Evolutionary conservation across 2,113 vertebrate genomes (phyloP).

Genomic region (Pithys albifrons): DNA sequence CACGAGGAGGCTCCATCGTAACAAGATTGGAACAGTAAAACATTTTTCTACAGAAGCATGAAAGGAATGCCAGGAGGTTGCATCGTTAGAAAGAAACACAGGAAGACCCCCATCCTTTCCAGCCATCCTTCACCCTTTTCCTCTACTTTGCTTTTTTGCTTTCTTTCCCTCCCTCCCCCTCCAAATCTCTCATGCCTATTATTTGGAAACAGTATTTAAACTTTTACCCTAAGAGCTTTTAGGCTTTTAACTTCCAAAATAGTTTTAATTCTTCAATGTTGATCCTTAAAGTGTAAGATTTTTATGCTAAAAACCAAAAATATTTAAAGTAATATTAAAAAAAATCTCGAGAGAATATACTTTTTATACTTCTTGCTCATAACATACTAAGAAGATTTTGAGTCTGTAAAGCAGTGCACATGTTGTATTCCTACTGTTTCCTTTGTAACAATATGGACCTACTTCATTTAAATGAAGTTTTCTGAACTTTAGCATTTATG

Average conservation of each 20-base stretch:
- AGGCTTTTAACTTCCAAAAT: neutral
- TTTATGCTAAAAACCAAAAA: neutral
- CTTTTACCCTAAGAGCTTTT: neutral
- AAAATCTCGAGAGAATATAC: neutral
- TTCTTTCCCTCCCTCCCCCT: neutral
- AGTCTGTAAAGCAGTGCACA: neutral
- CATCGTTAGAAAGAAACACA: neutral
- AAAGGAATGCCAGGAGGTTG: neutral
- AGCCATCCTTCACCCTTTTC: neutral
- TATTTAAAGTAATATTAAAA: neutral
- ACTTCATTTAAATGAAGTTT: neutral
- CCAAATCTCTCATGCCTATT: neutral
- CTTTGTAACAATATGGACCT: neutral
- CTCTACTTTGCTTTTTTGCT: neutral
- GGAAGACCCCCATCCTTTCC: neutral
- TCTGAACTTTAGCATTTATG: neutral
- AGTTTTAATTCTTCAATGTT: neutral
- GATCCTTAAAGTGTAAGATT: neutral
- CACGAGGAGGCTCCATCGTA: constrained; percentile 33
- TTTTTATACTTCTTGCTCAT: neutral
- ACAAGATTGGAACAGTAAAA: neutral
- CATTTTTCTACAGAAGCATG: fast-evolving
- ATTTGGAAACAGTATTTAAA: neutral
- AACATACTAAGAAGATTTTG: neutral
- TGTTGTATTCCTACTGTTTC: neutral